Percentiles rank a stretch among this genome's conserved stretches.
phyloP scores from a whole-genome alignment of 2,113 vertebrate genomes.

The Motacilla alba region DNA sequence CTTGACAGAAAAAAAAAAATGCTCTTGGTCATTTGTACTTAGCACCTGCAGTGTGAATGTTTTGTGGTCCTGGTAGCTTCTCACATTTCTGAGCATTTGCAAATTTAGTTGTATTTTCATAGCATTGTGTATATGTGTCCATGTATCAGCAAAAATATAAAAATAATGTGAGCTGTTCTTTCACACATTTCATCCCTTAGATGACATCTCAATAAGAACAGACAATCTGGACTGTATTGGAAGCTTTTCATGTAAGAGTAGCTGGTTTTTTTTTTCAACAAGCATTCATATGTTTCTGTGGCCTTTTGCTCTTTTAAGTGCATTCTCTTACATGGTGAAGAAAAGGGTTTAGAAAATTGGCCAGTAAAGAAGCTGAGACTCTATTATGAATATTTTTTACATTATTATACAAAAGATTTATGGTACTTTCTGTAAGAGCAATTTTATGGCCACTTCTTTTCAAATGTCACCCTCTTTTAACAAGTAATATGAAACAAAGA shows the following conservation, averaged over 20 bases:
- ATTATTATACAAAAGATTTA: not conserved
- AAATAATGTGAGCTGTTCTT: not conserved
- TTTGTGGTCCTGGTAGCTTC: not conserved
- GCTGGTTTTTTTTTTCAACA: not conserved
- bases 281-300: not conserved
- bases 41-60: not conserved
- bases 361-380: not conserved
- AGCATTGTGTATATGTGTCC: not conserved
- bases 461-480: not conserved
- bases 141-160: not conserved
- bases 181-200: not conserved
- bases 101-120: not conserved
- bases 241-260: not conserved
- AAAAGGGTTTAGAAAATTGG: not conserved
- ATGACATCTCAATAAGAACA: not conserved
- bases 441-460: not conserved
- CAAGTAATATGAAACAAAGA: not conserved
- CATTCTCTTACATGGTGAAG: not conserved
- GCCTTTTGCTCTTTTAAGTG: not conserved
- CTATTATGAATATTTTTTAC: not conserved
- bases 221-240: not conserved
- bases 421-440: not conserved
- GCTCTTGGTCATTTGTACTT: not conserved
- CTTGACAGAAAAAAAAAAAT: not conserved
- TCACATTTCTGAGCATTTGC: not conserved